Evolutionary conservation across 92 coral and sea anemone genomes (phyloP), one percentile per base, ranked within the genome.

Genomic region (Palythoa grandis): DNA sequence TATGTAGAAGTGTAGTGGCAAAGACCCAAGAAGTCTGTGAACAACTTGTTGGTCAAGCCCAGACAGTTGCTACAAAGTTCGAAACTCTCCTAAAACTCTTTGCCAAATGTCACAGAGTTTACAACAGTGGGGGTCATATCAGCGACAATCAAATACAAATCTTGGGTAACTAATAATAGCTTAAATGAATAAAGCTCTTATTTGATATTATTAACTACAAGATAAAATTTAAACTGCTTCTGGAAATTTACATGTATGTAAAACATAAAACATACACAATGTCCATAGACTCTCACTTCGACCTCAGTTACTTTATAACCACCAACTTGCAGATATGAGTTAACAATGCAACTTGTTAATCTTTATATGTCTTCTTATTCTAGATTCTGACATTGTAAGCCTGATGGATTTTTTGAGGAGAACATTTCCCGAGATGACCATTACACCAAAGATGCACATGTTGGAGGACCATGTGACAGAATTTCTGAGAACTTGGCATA

Each of bases 381-480:
- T 24, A 86, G 88, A 86, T 37, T 56, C 57, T 72, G 88, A 74
- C 83, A 60, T 76, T 48, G 37, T 39, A 4, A 7, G 14, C 25
- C 24, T 66, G 71, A n/a, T 66, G 71, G 71, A 66, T 23, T 66
- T n/a, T 19, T 25, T 19, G 71, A 14, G 78, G 7, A n/a, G 40
- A 67, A 70, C 56, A 10, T 71, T 83, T 17, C 87, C 68, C 24
- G 19, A 37, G 56, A 29, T 57, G 73, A 24, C 72, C 57, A 58
- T 57, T 3, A 79, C 85, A 54, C 63, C 88, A 7, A 84, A 84
- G 58, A 66, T 84, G 7, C 88, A 84, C 38, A 74, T 74, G 57
- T 22, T 84, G 47, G 82, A 84, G 78, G 88, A 84, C 5, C 82
- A 74, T 72, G 72, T 54, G 16, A 69, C 79, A 19, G 50, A 65